A percentile compares a stretch with the other conserved stretches of the same genome.
Evolutionary conservation across 2,888 invertebrate genomes (phyloP).

Genomic region (Pseudococcus longispinus): DNA sequence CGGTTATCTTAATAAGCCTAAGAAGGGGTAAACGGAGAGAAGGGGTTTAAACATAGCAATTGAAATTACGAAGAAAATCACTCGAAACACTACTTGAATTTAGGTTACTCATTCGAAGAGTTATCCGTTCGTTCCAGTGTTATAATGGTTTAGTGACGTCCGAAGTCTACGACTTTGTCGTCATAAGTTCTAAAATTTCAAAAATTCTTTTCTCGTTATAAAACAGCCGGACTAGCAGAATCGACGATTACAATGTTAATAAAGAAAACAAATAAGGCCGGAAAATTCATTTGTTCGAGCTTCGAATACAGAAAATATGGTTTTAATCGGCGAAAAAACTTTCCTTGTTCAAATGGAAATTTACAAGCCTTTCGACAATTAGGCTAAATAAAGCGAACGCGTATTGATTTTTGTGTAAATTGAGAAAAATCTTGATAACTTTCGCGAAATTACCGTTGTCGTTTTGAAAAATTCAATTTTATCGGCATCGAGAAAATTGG

Average conservation of each 20-base stretch:
- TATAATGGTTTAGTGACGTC: background rate
- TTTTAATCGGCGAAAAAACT: background rate
- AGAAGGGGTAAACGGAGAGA: background rate
- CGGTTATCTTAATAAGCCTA: slow-evolving; percentile 1
- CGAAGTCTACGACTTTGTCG: background rate
- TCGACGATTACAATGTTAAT: background rate
- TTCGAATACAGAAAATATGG: background rate
- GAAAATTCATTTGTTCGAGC: background rate
- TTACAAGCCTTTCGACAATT: background rate
- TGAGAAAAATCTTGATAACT: background rate
- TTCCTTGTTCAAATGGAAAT: background rate
- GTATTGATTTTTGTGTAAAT: background rate
- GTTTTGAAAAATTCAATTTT: background rate
- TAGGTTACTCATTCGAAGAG: background rate
- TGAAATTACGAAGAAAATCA: background rate
- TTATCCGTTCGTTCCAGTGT: background rate
- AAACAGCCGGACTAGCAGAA: background rate
- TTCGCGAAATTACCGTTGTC: background rate
- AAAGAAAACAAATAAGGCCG: background rate
- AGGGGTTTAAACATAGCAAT: background rate
- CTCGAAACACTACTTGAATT: background rate
- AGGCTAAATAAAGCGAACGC: background rate
- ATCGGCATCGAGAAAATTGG: background rate
- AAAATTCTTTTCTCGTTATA: background rate
- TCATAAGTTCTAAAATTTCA: background rate